These are phyloP conservation scores for Drosophila cardini DNA, from an alignment of 1,140 invertebrate genomes.

Conservation along the genomic window DNA sequence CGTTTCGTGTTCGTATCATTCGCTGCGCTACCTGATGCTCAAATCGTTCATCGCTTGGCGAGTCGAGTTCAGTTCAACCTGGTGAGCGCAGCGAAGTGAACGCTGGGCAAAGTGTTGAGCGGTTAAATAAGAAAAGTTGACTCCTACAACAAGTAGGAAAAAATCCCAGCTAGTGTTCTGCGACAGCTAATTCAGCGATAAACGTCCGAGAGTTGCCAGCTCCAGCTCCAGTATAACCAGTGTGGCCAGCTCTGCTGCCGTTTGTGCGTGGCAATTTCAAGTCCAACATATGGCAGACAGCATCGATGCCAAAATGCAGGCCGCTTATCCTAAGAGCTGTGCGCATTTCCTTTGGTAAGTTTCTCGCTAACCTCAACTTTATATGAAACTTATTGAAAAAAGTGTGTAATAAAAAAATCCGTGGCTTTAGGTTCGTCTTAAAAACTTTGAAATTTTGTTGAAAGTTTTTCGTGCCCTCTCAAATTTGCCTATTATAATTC, in stretches of 20 bases:
- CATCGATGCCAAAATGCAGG: slow-evolving; percentile 66
- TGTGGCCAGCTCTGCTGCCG: slow-evolving; percentile 35
- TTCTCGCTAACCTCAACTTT: slow-evolving; percentile 16
- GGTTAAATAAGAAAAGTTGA: slow-evolving; percentile 84
- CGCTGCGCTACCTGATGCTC: slow-evolving; percentile 68
- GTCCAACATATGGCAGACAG: slow-evolving; percentile 71
- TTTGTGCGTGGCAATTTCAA: slow-evolving; percentile 46
- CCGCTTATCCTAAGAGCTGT: slow-evolving; percentile 43
- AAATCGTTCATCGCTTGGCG: slow-evolving; percentile 20
- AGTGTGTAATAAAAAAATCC: neutral
- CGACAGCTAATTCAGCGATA: slow-evolving; percentile 70
- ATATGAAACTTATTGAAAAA: neutral
- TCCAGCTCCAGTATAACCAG: slow-evolving; percentile 12
- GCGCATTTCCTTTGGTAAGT: slow-evolving; percentile 48
- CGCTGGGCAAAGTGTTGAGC: slow-evolving; percentile 74
- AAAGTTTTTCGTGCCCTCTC: slow-evolving; percentile 27
- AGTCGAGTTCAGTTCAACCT: slow-evolving; percentile 77
- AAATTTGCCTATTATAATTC: slow-evolving; percentile 24
- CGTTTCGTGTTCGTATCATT: slow-evolving; percentile 6
- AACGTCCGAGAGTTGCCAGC: slow-evolving; percentile 55
- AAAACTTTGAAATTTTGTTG: slow-evolving; percentile 34
- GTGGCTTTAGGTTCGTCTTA: neutral
- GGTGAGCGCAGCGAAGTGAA: slow-evolving; percentile 79
- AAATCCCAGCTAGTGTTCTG: slow-evolving; percentile 76
- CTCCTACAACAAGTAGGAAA: slow-evolving; percentile 73